Conservation (phyloP, 1,140 invertebrate species). For the Drepana arcuata region DNA sequence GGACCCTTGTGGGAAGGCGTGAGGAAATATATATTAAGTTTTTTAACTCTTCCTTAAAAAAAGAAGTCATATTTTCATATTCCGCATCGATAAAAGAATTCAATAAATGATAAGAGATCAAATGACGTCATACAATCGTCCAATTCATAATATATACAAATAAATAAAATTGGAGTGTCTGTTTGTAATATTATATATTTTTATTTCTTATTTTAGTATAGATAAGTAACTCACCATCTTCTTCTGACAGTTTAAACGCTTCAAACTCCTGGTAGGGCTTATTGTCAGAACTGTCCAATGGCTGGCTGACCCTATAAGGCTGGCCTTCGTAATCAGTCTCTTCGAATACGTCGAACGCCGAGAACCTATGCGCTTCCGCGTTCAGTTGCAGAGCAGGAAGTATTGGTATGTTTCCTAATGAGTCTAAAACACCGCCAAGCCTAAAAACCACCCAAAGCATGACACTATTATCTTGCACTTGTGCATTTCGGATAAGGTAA, state of each 20-base stretch:
- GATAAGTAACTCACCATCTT: conserved; percentile 63
- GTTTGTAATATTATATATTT: neutral
- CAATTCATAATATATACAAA: too few species aligned
- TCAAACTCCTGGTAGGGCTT: conserved; percentile 52
- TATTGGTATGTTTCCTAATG: conserved; percentile 86
- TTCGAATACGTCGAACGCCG: conserved; percentile 72
- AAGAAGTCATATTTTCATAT: too few species aligned
- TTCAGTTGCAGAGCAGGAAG: conserved; percentile 80
- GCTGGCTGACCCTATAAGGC: conserved; percentile 43
- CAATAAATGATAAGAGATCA: too few species aligned
- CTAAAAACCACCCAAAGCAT: too few species aligned
- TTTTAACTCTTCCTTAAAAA: too few species aligned
- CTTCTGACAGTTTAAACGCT: conserved; percentile 56
- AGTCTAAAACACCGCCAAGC: conserved; percentile 82
- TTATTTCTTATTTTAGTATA: neutral
- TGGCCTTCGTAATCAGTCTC: conserved; percentile 55
- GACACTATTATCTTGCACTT: too few species aligned
- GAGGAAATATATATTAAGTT: too few species aligned
- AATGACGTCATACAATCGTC: too few species aligned
- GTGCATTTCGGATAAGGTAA: too few species aligned
- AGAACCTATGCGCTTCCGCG: conserved; percentile 75
- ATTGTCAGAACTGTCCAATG: conserved; percentile 39
- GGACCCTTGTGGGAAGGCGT: too few species aligned
- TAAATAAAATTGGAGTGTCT: too few species aligned
- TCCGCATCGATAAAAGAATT: too few species aligned